Evolutionary conservation across 2,888 invertebrate genomes (phyloP).

Genomic region (Helleia helle): DNA sequence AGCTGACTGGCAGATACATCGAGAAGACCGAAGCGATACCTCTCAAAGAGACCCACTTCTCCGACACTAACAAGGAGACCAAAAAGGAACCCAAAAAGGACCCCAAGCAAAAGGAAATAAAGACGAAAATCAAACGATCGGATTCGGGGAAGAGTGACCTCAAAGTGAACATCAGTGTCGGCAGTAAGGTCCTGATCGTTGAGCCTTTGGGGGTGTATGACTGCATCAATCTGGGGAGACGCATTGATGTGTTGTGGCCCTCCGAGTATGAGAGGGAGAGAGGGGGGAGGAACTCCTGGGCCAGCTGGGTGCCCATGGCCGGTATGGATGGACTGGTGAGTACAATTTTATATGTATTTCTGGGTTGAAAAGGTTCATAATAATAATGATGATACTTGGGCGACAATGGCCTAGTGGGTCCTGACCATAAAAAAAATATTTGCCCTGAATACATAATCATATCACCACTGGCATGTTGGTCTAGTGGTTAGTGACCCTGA

Average conservation of each 20-base stretch:
- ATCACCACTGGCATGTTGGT: no score
- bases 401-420: no score
- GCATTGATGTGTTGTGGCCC: constrained; percentile 97
- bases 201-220: constrained; percentile 83
- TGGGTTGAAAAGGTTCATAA: no score
- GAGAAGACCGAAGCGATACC: constrained; percentile 53
- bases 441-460: no score
- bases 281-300: constrained; percentile 92
- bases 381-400: no score
- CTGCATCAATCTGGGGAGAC: constrained; percentile 89
- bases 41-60: constrained; percentile 47
- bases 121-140: constrained; percentile 57
- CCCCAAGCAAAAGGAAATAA: constrained; percentile 51
- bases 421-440: no score
- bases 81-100: constrained; percentile 50
- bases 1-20: constrained; percentile 60
- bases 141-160: constrained; percentile 55
- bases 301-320: constrained; percentile 88
- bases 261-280: constrained; percentile 88
- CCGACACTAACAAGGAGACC: constrained; percentile 30
- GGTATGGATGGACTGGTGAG: constrained; percentile 93
- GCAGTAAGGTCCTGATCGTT: constrained; percentile 59
- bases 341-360: no score
- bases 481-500: no score
- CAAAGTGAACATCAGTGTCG: constrained; percentile 55